These are phyloP conservation scores for Xyrichtys novacula DNA, from an alignment of 2,797 vertebrate genomes.

Conservation along the genomic window DNA sequence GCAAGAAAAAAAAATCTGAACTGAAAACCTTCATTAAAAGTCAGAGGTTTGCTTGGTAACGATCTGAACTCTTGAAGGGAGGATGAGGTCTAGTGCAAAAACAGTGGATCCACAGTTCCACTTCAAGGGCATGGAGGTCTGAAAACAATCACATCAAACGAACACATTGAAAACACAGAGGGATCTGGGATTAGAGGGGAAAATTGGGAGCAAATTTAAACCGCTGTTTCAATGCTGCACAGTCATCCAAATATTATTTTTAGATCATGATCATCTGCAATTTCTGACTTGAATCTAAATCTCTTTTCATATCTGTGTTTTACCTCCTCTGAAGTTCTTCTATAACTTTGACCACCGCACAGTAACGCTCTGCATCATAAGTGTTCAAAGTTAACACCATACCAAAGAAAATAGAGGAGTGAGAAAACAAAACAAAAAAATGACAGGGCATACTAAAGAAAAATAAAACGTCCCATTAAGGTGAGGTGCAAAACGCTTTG, in stretches of 20 bases:
- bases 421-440: conserved; percentile 29
- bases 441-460: conserved; percentile 20
- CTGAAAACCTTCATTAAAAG: conserved; percentile 74
- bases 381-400: background rate
- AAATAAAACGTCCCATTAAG: conserved; percentile 62
- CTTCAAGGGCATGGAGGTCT: conserved; percentile 84
- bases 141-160: conserved; percentile 74
- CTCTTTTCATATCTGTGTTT: conserved; percentile 1
- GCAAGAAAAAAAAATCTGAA: conserved; percentile 42
- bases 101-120: conserved; percentile 84
- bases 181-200: background rate
- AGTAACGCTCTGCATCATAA: too few species aligned
- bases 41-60: conserved; percentile 69
- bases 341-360: too few species aligned
- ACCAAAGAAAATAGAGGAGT: conserved; percentile 32
- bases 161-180: conserved; percentile 47
- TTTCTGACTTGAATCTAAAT: conserved; percentile 17
- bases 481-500: conserved; percentile 85
- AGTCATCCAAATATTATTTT: conserved; percentile 13
- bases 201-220: conserved; percentile 17
- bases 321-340: background rate
- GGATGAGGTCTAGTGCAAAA: conserved; percentile 83
- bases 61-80: conserved; percentile 71
- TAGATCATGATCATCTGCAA: too few species aligned
- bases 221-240: background rate